phyloP scores from a whole-genome alignment of 2,113 vertebrate genomes.

The Loxodonta africana region DNA sequence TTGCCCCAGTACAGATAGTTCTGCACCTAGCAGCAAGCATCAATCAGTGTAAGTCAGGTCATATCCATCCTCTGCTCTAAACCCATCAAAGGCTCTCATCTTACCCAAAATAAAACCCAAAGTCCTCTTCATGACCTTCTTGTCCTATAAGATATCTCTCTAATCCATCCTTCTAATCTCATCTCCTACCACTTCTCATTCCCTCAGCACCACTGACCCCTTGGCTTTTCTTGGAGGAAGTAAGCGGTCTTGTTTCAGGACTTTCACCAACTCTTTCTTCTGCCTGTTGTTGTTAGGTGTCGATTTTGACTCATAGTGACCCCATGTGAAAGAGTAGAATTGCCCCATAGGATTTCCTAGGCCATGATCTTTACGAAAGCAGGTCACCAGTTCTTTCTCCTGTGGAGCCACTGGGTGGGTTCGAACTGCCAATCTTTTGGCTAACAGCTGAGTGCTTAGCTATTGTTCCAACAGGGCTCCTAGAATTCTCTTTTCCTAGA shows the following conservation, averaged over 20 bases:
- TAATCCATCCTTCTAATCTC: background rate
- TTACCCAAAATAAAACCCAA: background rate
- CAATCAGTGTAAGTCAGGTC: background rate
- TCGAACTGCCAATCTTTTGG: too few species aligned
- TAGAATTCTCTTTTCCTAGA: background rate
- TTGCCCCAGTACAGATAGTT: background rate
- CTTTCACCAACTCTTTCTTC: background rate
- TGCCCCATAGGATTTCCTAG: too few species aligned
- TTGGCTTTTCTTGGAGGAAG: background rate
- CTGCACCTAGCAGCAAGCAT: too few species aligned
- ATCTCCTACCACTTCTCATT: background rate
- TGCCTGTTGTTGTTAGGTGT: too few species aligned
- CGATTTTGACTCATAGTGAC: too few species aligned
- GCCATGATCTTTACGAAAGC: too few species aligned
- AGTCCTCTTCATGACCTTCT: background rate
- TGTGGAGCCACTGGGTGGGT: too few species aligned
- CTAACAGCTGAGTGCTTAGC: too few species aligned
- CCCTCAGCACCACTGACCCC: background rate
- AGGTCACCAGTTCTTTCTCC: too few species aligned
- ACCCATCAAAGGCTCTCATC: background rate
- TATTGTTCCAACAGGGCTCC: too few species aligned
- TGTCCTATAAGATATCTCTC: background rate
- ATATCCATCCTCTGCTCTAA: background rate
- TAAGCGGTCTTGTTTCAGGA: background rate
- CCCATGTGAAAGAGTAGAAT: too few species aligned